Evolutionary conservation across 92 coral and sea anemone genomes (phyloP).

Genomic region (Montipora capitata): DNA sequence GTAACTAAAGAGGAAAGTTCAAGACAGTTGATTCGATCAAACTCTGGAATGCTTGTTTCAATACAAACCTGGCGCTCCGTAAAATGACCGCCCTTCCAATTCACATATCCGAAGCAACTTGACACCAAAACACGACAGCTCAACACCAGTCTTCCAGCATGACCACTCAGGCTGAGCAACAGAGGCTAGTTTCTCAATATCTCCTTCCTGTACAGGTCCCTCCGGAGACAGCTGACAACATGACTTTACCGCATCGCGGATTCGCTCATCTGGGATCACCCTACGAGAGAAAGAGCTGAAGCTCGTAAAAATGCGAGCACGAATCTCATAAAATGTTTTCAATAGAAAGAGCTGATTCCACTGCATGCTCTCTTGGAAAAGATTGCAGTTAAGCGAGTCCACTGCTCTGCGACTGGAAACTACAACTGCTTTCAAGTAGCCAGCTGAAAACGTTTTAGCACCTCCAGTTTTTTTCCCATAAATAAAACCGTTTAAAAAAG

Average conservation of each 20-base stretch:
- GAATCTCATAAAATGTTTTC: too few species aligned
- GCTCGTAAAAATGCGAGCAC: too few species aligned
- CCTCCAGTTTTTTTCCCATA: too few species aligned
- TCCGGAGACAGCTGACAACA: conserved; percentile 91
- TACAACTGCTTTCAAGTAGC: too few species aligned
- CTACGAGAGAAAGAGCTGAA: conserved; percentile 21
- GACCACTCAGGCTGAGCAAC: conserved; percentile 98
- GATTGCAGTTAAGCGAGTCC: too few species aligned
- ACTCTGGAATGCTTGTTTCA: neutral
- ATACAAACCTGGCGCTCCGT: conserved; percentile 94
- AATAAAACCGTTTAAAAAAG: too few species aligned
- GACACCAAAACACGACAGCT: conserved; percentile 96
- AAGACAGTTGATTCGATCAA: too few species aligned
- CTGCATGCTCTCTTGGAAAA: too few species aligned
- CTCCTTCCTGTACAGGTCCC: conserved; percentile 81
- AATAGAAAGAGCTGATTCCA: too few species aligned
- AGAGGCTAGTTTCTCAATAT: conserved; percentile 82
- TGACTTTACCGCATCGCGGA: conserved; percentile 86
- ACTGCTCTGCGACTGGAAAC: too few species aligned
- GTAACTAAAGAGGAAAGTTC: too few species aligned
- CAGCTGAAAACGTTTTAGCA: too few species aligned
- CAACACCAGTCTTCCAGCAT: conserved; percentile 99
- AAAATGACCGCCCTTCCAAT: conserved; percentile 89
- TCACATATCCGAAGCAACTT: conserved; percentile 95
- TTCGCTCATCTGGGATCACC: conserved; percentile 94